These are phyloP conservation scores for Brachystomella parvula DNA, from an alignment of 1,140 invertebrate species.

Conservation along the genomic window DNA sequence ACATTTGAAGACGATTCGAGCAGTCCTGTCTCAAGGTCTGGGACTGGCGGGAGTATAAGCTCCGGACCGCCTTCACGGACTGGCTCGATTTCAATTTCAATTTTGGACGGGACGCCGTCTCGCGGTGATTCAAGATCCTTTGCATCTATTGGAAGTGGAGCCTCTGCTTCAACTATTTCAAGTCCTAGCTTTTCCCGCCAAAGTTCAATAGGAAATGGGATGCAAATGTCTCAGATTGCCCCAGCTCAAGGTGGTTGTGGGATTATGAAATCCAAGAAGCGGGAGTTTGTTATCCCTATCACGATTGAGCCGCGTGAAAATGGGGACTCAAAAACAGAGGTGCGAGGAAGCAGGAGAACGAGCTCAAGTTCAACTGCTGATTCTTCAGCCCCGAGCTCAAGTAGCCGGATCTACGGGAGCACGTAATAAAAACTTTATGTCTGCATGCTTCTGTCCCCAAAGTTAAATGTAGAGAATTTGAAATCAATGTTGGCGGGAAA, in stretches of 20 bases:
- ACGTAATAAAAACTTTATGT: background rate
- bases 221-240: constrained; percentile 14
- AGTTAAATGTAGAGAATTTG: no score
- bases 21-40: constrained; percentile 1
- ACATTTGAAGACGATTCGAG: constrained; percentile 41
- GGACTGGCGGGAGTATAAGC: background rate
- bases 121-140: background rate
- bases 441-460: no score
- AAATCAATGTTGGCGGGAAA: no score
- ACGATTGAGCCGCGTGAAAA: constrained; percentile 66
- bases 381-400: background rate
- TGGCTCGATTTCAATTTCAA: constrained; percentile 2
- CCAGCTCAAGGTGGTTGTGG: constrained; percentile 52
- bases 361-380: background rate
- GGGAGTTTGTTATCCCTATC: constrained; percentile 85
- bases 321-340: background rate
- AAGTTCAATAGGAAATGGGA: background rate
- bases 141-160: background rate
- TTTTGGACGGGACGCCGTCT: background rate
- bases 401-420: background rate
- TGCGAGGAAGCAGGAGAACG: no score
- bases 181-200: constrained; percentile 47
- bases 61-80: background rate
- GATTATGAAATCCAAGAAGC: constrained; percentile 65
- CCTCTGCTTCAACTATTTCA: constrained; percentile 17